A percentile compares a stretch with the other conserved stretches of the same genome.
Conservation (phyloP, 2,113 vertebrate genomes). For the Oryctolagus cuniculus region DNA sequence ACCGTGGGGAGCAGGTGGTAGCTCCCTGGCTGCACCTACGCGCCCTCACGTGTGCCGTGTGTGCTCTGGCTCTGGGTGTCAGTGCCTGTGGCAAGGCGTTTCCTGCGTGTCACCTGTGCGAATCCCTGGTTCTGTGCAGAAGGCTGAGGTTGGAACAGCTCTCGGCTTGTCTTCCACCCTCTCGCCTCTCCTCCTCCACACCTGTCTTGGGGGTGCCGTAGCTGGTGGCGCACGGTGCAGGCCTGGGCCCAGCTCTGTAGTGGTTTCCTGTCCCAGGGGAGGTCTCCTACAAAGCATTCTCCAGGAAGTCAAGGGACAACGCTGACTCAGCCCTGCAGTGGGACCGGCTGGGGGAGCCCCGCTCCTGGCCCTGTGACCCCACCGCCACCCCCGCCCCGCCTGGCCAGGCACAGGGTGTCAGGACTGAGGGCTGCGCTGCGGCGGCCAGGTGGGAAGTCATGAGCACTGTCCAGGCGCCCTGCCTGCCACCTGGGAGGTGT, state of each 20-base stretch:
- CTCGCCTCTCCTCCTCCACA: not conserved
- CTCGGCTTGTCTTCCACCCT: not conserved
- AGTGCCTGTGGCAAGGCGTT: slow-evolving; percentile 67
- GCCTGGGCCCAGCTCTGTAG: no score
- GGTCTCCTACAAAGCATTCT: not conserved
- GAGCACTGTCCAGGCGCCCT: no score
- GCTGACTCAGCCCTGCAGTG: not conserved
- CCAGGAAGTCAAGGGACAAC: not conserved
- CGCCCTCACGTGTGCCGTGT: slow-evolving; percentile 63
- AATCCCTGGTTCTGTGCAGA: not conserved
- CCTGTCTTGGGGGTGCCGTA: not conserved
- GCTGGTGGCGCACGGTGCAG: no score
- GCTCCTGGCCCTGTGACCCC: fast-evolving
- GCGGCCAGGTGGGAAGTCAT: not conserved
- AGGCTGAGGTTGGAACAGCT: not conserved
- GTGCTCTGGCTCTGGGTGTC: slow-evolving; percentile 76
- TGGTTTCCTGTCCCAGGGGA: no score
- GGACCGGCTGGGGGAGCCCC: not conserved
- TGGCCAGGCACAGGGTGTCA: not conserved
- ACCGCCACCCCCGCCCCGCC: not conserved
- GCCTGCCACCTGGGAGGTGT: not conserved
- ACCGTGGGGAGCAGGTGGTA: slow-evolving; percentile 76
- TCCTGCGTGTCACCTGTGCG: not conserved
- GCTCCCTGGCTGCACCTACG: slow-evolving; percentile 74
- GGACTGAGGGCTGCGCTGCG: not conserved